Evolutionary conservation across 2,888 invertebrate species (phyloP), one percentile per base, ranked within the genome.

Genomic region (Emmelina monodactyla): DNA sequence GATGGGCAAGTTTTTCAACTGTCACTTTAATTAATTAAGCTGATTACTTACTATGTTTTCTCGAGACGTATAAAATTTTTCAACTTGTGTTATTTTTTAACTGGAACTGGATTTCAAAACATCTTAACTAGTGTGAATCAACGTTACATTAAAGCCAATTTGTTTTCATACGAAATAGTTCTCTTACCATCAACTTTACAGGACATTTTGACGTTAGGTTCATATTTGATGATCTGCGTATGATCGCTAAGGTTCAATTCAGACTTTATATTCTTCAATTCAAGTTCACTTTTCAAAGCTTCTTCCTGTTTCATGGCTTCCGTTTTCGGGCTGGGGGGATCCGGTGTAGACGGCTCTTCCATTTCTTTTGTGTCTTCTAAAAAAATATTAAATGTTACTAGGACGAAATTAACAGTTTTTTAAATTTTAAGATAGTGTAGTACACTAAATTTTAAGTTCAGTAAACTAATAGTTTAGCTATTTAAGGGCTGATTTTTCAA

Each of bases 171-270:
- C n/a, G n/a, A n/a, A n/a, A n/a, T n/a, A 32, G 38, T 10, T 11
- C 14, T 34, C 45, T 12, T 40, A 76, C 80, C 80, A 69, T 80
- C 75, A 22, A 75, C 65, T 40, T 81, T 80, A 44, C 73, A 71
- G 33, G 29, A 14, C 29, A 25, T 25, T 3, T 14, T 71, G 0
- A 73, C 64, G 37, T 80, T 80, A 0, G 79, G 76, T 50, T 82
- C 81, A 39, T 81, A 81, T 38, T 82, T 81, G 25, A 81, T 82
- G 3, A 81, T 81, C 51, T 81, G 75, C 14, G 81, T 81, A 48
- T 76, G 73, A 35, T 82, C 81, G 40, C 80, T 75, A 22, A 79
- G 45, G 38, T 81, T 81, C 10, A 81, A 45, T 32, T 81, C 81
- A 0, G 75, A 75, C 41, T 81, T 81, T 34, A 82, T 82, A 42